Evolutionary conservation across 2,888 invertebrate genomes (phyloP), one percentile per base, ranked within the genome.

Genomic region (Chaitophorus viminalis): DNA sequence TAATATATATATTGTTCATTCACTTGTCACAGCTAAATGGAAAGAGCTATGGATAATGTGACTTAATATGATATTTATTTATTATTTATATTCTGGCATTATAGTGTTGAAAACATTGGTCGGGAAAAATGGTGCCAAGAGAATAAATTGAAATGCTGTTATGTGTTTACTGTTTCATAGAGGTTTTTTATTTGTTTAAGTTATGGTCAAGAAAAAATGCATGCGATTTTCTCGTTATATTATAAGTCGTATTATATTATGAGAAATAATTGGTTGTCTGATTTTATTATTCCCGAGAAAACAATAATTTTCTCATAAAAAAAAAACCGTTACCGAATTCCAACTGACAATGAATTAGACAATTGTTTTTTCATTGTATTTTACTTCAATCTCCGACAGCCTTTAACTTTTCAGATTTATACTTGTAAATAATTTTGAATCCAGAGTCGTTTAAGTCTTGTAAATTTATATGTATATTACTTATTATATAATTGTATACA

Each of bases 181-280:
- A 39, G 46, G 25, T 39, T 9, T 70, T 70, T 82, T 82, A 72
- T 72, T 82, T 74, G 1, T 74, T 74, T 74, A 8, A 74, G 33
- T 82, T 54, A 54, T 33, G n/a, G 74, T 1, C 18, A 36, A 82
- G 52, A 46, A 82, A 82, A 82, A 82, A 82, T 74, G 17, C 54
- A 54, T 54, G 52, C 72, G 54, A 82, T 82, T 82, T 82, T 74
- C 74, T 74, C n/a, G 74, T 82, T 74, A 54, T 60, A 74, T 72
- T 72, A n/a, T 52, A 54, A 52, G 31, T 33, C 72, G 82, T 82
- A 72, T 52, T 52, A 54, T 74, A 82, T 74, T 74, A 74, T n/a
- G 33, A 82, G 74, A 82, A 74, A 82, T 74, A 82, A 82, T 82
- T 54, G 82, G n/a, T 54, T 72, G 82, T 82, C 82, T 54, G 82